phyloP scores from a whole-genome alignment of 2,888 invertebrate species.

The Drosophila infuscata region DNA sequence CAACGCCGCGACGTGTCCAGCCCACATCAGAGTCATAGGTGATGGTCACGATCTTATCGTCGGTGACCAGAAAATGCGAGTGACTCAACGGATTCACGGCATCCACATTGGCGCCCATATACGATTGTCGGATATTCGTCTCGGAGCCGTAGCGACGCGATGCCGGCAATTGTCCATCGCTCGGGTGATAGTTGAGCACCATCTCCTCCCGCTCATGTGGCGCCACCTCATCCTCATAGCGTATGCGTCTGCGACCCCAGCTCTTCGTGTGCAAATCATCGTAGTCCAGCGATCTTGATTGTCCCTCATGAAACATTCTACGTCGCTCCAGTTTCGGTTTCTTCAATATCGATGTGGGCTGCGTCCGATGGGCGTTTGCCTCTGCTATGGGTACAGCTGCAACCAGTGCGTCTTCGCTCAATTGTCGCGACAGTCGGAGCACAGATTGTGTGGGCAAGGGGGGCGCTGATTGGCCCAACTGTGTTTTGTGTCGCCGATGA shows the following conservation, averaged over 20 bases:
- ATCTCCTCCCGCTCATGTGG: slow-evolving; percentile 17
- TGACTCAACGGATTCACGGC: slow-evolving; percentile 84
- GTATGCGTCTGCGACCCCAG: slow-evolving; percentile 84
- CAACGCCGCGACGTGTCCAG: slow-evolving; percentile 85
- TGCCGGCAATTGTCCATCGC: slow-evolving; percentile 30
- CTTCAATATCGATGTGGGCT: slow-evolving; percentile 83
- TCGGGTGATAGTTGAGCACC: slow-evolving; percentile 39
- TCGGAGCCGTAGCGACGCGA: slow-evolving; percentile 83
- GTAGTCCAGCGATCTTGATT: slow-evolving; percentile 84
- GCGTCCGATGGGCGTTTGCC: slow-evolving; percentile 69
- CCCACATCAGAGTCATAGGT: slow-evolving; percentile 86
- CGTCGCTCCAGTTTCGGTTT: slow-evolving; percentile 83
- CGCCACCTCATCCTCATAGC: slow-evolving; percentile 83
- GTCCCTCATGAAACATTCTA: slow-evolving; percentile 82
- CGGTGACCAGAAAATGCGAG: slow-evolving; percentile 85
- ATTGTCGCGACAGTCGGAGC: slow-evolving; percentile 78
- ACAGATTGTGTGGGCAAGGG: slow-evolving; percentile 82
- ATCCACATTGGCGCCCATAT: slow-evolving; percentile 83
- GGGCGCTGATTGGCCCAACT: slow-evolving; percentile 71
- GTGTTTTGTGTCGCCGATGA: slow-evolving; percentile 77
- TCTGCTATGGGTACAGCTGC: slow-evolving; percentile 83
- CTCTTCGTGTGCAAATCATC: slow-evolving; percentile 84
- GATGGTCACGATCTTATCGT: slow-evolving; percentile 85
- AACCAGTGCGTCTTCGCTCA: slow-evolving; percentile 83
- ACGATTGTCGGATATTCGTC: slow-evolving; percentile 84